These are phyloP conservation scores for Phalacrocorax brasilianus DNA, from an alignment of 2,113 vertebrate species.

Conservation along the genomic window DNA sequence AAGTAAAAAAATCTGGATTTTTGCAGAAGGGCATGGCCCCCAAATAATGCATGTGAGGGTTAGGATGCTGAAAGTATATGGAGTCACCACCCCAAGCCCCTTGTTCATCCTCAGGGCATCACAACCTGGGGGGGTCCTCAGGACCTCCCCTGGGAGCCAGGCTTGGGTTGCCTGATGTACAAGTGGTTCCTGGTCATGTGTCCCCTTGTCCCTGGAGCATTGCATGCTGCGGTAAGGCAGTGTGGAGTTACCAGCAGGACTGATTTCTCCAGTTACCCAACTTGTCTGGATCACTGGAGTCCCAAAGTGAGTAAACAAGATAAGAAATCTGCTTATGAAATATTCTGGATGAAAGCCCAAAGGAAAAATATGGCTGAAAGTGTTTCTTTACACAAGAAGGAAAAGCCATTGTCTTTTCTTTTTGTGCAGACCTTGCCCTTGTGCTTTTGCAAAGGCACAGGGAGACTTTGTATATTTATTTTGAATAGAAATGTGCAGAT, in stretches of 20 bases:
- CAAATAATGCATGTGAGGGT: fast-evolving
- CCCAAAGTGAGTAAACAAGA: neutral
- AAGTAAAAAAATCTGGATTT: neutral
- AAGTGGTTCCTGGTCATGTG: neutral
- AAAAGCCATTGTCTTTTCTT: neutral
- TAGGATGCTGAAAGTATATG: fast-evolving
- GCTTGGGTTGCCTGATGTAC: neutral
- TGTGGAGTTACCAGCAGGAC: neutral
- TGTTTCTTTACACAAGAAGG: neutral
- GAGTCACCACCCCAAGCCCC: neutral
- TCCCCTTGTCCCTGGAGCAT: neutral
- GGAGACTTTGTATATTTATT: neutral
- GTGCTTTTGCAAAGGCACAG: neutral
- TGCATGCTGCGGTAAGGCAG: neutral
- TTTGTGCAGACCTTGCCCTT: neutral
- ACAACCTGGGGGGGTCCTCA: neutral
- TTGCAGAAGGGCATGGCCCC: neutral
- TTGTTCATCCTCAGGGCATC: neutral
- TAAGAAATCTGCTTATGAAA: neutral
- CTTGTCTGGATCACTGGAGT: neutral
- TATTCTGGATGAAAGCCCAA: neutral
- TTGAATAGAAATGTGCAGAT: neutral
- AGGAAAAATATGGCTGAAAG: neutral
- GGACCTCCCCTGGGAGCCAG: neutral
- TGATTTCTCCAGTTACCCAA: neutral